Evolutionary conservation across 2,113 vertebrate species (phyloP).

Genomic region (Melanocharis versteri): DNA sequence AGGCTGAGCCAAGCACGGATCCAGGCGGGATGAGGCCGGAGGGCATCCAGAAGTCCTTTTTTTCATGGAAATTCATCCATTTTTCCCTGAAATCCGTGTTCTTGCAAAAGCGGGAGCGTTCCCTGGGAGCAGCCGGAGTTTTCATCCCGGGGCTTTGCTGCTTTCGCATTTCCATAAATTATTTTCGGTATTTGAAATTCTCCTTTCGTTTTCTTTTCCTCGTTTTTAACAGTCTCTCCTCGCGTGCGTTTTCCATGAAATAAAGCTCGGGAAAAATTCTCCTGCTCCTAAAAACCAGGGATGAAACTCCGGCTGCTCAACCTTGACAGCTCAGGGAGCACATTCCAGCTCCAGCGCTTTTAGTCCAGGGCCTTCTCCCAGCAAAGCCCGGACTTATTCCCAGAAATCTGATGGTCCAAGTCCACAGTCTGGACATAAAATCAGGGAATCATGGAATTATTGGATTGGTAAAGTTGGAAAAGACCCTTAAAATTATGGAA

Average conservation of each 20-base stretch:
- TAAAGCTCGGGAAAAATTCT: not conserved
- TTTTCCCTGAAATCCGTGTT: not conserved
- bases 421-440: not conserved
- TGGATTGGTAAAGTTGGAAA: not conserved
- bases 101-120: not conserved
- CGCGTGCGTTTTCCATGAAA: not conserved
- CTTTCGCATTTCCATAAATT: not conserved
- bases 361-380: not conserved
- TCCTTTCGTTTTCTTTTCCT: rapidly evolving
- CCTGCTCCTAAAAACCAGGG: not conserved
- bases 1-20: not conserved
- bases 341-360: not conserved
- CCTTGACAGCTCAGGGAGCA: not conserved
- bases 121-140: not conserved
- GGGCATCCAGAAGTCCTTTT: not conserved
- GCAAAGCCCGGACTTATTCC: not conserved
- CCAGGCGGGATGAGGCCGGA: not conserved
- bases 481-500: not conserved
- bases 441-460: not conserved
- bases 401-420: not conserved
- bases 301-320: not conserved
- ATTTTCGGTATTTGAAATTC: rapidly evolving
- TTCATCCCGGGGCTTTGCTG: not conserved
- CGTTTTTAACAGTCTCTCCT: not conserved
- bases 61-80: not conserved